Evolutionary conservation across 2,113 vertebrate species (phyloP), one percentile per base, ranked within the genome.

Genomic region (Plotosus lineatus): DNA sequence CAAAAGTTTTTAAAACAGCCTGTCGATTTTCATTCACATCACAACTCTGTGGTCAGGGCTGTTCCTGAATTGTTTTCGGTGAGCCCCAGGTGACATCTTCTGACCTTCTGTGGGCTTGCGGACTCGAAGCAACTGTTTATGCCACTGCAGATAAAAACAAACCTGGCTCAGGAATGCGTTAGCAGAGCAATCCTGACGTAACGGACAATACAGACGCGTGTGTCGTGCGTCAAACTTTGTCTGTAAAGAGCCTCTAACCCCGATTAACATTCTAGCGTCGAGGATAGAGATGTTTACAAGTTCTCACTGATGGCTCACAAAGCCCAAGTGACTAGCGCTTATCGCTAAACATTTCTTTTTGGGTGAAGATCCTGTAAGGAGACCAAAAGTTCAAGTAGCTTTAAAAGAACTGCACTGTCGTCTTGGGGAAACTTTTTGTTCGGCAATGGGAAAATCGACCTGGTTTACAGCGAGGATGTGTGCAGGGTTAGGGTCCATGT

Each of bases 381-480:
- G 80, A 65, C 82, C 76, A 14, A 23, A 40, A 58, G 51, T 80
- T 44, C 2, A 58, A 42, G 55, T 40, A 28, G 46, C 48, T 75
- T 75, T 68, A 48, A 81, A 78, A 78, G n/a, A 7, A 42, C 72
- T 1, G 36, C 38, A 61, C 31, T n/a, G 46, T 58, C 38, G 15
- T 48, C 68, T 71, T 1, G 40, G 23, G n/a, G 31, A 71, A 50
- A 46, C 46, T 40, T 66, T 78, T 77, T 5, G 71, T 81, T 58
- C 72, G 31, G 44, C 53, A 48, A 60, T 33, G 44, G 60, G 65
- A 69, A 38, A n/a, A 80, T 82, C 50, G 42, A 23, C 63, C 63
- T 79, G 77, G 65, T 72, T 79, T 80, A 81, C 26, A 36, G 61
- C 38, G n/a, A n/a, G 50, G 42, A 63, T 44, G 40, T 84, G 63